Conservation (phyloP, 2,113 vertebrate species). For the Odobenus rosmarus region DNA sequence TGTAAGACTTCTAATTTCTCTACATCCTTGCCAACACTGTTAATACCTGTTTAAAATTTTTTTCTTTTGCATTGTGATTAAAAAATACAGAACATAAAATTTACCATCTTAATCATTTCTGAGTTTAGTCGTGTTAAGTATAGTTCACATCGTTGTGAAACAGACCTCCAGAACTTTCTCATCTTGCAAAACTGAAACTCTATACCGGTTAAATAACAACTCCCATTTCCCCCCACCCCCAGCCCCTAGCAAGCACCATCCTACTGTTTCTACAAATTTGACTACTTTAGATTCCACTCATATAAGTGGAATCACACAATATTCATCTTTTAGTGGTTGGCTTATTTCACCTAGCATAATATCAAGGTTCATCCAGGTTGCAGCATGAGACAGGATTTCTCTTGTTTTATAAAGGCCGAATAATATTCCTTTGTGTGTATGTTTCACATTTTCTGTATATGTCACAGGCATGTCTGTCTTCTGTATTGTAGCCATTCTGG, state of each 20-base stretch:
- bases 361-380: not conserved
- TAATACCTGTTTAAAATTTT: not conserved
- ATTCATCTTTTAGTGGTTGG: not conserved
- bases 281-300: not conserved
- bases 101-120: not conserved
- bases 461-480: not conserved
- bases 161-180: not conserved
- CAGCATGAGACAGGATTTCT: not conserved
- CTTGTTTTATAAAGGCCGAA: not conserved
- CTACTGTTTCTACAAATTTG: not conserved
- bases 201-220: not conserved
- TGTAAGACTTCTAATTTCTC: not conserved
- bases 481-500: not conserved
- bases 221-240: not conserved
- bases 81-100: not conserved
- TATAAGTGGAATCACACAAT: not conserved
- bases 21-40: not conserved
- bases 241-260: not conserved
- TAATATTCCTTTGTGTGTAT: not conserved
- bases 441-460: not conserved
- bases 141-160: not conserved
- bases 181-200: not conserved
- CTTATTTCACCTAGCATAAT: not conserved
- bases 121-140: not conserved
- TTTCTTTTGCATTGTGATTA: not conserved